A percentile compares a stretch with the other conserved stretches of the same genome.
phyloP scores from a whole-genome alignment of 2,797 vertebrate genomes.

The Microhierax caerulescens region DNA sequence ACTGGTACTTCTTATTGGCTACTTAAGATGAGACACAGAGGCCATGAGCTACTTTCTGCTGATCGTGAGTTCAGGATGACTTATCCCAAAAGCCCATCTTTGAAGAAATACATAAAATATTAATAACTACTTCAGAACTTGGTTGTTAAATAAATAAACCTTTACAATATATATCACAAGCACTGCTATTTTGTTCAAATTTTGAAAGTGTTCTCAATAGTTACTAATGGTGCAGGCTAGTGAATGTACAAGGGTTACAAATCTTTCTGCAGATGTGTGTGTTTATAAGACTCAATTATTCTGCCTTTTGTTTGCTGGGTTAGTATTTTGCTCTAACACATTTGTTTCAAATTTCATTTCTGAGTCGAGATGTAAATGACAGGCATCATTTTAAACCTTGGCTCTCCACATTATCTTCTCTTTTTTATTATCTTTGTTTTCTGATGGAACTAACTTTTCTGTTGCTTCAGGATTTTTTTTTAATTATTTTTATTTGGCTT shows the following conservation, averaged over 20 bases:
- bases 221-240: neutral
- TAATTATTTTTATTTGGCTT: neutral
- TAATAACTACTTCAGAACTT: neutral
- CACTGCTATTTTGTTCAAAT: neutral
- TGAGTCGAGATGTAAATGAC: neutral
- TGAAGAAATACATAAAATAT: neutral
- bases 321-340: neutral
- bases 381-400: neutral
- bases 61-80: neutral
- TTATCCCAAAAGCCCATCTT: neutral
- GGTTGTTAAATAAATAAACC: neutral
- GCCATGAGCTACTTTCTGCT: neutral
- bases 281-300: neutral
- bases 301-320: neutral
- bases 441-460: neutral
- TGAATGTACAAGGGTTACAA: neutral
- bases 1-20: neutral
- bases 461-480: neutral
- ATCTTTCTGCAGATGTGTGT: neutral
- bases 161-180: neutral
- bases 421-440: neutral
- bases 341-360: neutral
- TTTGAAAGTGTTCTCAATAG: neutral
- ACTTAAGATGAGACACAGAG: neutral
- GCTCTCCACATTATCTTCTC: neutral